These are phyloP conservation scores for Mycalesis mineus DNA, from an alignment of 2,888 invertebrate genomes.

Conservation along the genomic window DNA sequence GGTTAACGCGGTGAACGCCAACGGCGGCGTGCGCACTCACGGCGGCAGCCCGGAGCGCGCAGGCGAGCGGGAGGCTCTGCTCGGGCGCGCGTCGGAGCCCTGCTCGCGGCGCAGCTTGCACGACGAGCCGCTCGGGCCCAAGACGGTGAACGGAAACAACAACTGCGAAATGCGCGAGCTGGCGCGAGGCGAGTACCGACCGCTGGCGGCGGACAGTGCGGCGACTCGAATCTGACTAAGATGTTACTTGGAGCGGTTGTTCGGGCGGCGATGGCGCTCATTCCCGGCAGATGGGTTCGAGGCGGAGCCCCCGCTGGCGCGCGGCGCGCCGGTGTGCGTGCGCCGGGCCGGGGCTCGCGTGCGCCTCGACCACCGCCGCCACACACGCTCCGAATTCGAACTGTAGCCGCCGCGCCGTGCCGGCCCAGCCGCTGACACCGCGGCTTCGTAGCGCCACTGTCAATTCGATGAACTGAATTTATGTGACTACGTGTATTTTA, in stretches of 20 bases:
- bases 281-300: constrained; percentile 67
- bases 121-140: constrained; percentile 76
- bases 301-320: constrained; percentile 52
- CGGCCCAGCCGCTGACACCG: constrained; percentile 25
- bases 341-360: constrained; percentile 53
- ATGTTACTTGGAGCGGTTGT: constrained; percentile 85
- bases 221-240: constrained; percentile 85
- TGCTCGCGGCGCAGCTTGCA: constrained; percentile 62
- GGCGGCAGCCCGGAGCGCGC: constrained; percentile 75
- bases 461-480: constrained; percentile 49
- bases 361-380: constrained; percentile 68
- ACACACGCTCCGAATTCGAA: constrained; percentile 75
- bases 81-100: constrained; percentile 71
- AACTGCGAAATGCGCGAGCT: constrained; percentile 89
- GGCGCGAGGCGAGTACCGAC: constrained; percentile 74
- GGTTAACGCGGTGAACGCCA: constrained; percentile 75
- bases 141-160: constrained; percentile 85
- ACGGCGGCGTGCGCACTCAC: constrained; percentile 79
- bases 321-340: constrained; percentile 41
- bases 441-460: constrained; percentile 40
- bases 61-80: constrained; percentile 79
- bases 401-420: constrained; percentile 43
- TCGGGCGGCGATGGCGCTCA: constrained; percentile 79
- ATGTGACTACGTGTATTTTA: constrained; percentile 44
- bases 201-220: constrained; percentile 71